Conservation (phyloP, 2,888 invertebrate species). For the Brenthis daphne region DNA sequence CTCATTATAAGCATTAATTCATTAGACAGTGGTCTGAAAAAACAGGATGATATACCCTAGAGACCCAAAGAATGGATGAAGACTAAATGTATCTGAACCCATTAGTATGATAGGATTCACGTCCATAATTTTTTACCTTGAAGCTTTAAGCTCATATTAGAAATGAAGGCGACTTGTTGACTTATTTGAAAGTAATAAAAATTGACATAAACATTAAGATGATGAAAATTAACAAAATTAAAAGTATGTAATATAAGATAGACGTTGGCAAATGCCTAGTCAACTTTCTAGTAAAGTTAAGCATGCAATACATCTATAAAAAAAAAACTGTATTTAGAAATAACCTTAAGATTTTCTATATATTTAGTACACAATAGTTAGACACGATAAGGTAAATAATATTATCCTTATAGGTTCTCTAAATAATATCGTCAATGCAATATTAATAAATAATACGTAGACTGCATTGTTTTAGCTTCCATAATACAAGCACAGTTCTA, state of each 20-base stretch:
- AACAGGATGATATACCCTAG: constrained; percentile 39
- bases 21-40: constrained; percentile 40
- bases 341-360: too few species aligned
- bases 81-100: constrained; percentile 41
- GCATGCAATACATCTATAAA: too few species aligned
- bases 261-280: too few species aligned
- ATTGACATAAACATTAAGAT: too few species aligned
- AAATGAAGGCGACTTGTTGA: constrained; percentile 4
- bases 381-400: too few species aligned
- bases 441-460: constrained; percentile 5
- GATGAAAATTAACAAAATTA: too few species aligned
- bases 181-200: neutral
- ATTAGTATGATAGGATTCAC: constrained; percentile 43
- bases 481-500: constrained; percentile 36
- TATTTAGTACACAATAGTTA: too few species aligned
- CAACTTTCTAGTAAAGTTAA: too few species aligned
- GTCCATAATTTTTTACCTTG: constrained; percentile 32
- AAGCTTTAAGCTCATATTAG: neutral
- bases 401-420: neutral
- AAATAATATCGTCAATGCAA: neutral
- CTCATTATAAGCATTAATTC: constrained; percentile 40
- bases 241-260: too few species aligned
- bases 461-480: constrained; percentile 8
- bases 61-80: constrained; percentile 42
- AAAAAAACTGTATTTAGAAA: too few species aligned